A percentile compares a stretch with the other conserved stretches of the same genome.
These are phyloP conservation scores for Volucella inanis DNA, from an alignment of 2,888 invertebrate genomes.

Conservation along the genomic window DNA sequence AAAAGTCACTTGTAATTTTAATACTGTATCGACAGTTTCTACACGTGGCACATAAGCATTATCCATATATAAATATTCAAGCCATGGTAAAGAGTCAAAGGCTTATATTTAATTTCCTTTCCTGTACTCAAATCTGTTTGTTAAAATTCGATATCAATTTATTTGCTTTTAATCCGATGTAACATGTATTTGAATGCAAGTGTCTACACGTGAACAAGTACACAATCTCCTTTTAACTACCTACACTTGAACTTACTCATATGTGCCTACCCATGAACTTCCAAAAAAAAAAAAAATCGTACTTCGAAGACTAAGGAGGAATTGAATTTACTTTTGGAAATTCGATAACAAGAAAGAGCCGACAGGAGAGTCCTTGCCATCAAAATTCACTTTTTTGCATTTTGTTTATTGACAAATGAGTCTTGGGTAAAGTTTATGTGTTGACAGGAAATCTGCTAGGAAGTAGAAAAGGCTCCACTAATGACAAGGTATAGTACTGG, in stretches of 20 bases:
- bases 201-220: too few relatives aligned
- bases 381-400: conserved; percentile 65
- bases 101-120: too few relatives aligned
- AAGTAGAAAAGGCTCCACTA: background rate
- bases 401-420: conserved; percentile 57
- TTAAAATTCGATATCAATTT: too few relatives aligned
- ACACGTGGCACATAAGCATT: too few relatives aligned
- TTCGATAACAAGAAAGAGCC: conserved; percentile 48
- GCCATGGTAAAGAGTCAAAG: too few relatives aligned
- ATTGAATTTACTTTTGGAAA: conserved; percentile 48
- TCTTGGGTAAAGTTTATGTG: conserved; percentile 52
- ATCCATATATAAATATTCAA: too few relatives aligned
- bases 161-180: too few relatives aligned
- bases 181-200: too few relatives aligned
- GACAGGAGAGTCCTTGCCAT: conserved; percentile 45
- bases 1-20: too few relatives aligned
- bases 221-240: background rate
- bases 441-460: conserved; percentile 44
- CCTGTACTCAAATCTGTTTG: too few relatives aligned
- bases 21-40: too few relatives aligned
- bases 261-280: background rate
- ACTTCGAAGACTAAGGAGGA: conserved; percentile 10
- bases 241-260: conserved; percentile 1
- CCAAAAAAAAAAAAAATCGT: conserved; percentile 1
- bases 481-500: background rate